Base-by-base conservation (phyloP, 2,113 vertebrate species). In the Gambusia holbrooki region DNA sequence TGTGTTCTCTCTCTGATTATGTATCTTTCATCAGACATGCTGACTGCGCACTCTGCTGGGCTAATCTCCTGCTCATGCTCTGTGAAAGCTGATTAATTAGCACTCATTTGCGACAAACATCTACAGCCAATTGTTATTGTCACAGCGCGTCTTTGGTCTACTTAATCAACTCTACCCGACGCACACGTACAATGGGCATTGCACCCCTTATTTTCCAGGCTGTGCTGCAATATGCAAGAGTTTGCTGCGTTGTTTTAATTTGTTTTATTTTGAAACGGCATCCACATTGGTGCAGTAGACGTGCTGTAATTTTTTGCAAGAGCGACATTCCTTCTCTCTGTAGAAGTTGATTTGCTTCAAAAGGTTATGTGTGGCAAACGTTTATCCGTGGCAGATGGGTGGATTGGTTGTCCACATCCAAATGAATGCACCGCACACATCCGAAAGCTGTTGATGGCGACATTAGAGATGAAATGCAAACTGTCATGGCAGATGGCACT, bases 81-180 rank as follows among this genome's bases (percentile, higher is more conserved):
- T 85, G 83, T 91, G 84, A 93, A 92, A 90, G 87, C 84, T 90
- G 90, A 93, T 89, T 91, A 90, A 93, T 93, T 92, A 91, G 88
- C 81, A 86, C 85, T 89, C 77, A 79, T 94, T 93, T 94, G 85
- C 91, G 90, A 88, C 87, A 90, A 89, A 92, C 81, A 89, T 88
- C 89, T 87, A 84, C 81, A 86, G 82, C 81, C 90, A 89, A 82
- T 89, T 92, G 87, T 88, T 76, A 89, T 74, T 64, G 72, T 89
- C 92, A 89, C 77, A 80, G 85, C 66, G 84, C 35, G 42, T 90
- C 84, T 86, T 92, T 74, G 79, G 71, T 68, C 84, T 66, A 54
- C 88, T 85, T 87, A 88, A 87, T 91, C 91, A 73, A 77, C 76
- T 74, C 69, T 61, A 76, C 63, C 54, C 11, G 35, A 79, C 62